Evolutionary conservation across 1,140 invertebrate species (phyloP).

Genomic region (Melanaphis sacchari): DNA sequence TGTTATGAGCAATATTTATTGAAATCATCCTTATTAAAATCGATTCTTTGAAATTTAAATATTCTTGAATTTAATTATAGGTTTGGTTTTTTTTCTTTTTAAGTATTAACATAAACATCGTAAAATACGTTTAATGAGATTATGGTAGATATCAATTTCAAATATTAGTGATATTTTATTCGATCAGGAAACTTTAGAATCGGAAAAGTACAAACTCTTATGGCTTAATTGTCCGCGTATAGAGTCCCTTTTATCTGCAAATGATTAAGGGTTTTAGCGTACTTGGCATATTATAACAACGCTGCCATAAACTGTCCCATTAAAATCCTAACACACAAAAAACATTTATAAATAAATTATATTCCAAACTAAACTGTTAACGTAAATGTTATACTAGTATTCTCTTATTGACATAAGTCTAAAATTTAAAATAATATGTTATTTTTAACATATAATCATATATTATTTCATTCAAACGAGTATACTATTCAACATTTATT

Average conservation of each 20-base stretch:
- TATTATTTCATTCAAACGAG: not conserved
- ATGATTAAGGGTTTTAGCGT: conserved; percentile 21
- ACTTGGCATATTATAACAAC: conserved; percentile 18
- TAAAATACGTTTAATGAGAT: conserved; percentile 15
- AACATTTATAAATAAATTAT: not conserved
- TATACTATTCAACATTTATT: not conserved
- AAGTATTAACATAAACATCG: not conserved
- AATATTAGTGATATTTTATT: conserved; percentile 34
- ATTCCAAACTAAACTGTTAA: not conserved
- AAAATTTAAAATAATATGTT: not conserved
- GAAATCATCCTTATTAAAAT: not conserved
- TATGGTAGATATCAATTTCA: not conserved
- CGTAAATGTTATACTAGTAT: not conserved
- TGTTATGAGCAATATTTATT: not conserved
- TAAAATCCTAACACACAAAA: not conserved
- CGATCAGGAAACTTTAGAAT: not conserved
- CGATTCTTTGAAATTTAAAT: not conserved
- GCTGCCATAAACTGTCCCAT: not conserved
- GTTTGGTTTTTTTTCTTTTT: not conserved
- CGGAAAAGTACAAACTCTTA: not conserved
- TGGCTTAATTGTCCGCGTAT: not conserved
- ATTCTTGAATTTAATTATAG: not conserved
- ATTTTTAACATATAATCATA: not conserved
- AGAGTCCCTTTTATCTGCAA: conserved; percentile 12
- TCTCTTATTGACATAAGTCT: not conserved